phyloP scores from a whole-genome alignment of 2,113 vertebrate species.

The Siniperca chuatsi region DNA sequence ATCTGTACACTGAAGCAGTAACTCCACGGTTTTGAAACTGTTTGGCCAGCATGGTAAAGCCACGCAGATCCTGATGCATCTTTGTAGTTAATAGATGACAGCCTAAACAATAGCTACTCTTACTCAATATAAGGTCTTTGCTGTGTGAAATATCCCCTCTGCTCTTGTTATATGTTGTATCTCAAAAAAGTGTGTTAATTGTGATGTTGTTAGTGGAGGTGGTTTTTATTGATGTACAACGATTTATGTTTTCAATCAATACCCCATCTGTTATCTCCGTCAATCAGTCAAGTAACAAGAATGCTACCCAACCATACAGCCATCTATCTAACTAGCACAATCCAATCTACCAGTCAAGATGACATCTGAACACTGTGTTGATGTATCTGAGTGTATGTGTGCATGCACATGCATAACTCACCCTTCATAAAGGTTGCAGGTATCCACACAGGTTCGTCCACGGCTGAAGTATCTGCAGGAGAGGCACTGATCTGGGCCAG shows the following conservation, averaged over 20 bases:
- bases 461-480: constrained; percentile 93
- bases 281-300: constrained; percentile 22
- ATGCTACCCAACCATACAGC: not conserved
- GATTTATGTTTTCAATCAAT: not conserved
- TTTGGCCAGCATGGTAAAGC: no score
- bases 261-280: not conserved
- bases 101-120: not conserved
- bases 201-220: not conserved
- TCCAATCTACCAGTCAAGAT: not conserved
- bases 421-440: constrained; percentile 95
- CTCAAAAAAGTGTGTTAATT: not conserved
- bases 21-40: no score
- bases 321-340: not conserved
- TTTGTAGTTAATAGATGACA: no score
- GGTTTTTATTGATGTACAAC: no score
- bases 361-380: not conserved
- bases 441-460: constrained; percentile 92
- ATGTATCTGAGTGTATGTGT: not conserved
- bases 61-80: no score
- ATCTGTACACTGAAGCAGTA: no score
- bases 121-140: not conserved
- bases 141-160: not conserved
- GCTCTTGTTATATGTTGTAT: not conserved
- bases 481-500: constrained; percentile 94
- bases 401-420: constrained; percentile 75